Evolutionary conservation across 2,113 vertebrate genomes (phyloP).

Genomic region (Sorex fumeus): DNA sequence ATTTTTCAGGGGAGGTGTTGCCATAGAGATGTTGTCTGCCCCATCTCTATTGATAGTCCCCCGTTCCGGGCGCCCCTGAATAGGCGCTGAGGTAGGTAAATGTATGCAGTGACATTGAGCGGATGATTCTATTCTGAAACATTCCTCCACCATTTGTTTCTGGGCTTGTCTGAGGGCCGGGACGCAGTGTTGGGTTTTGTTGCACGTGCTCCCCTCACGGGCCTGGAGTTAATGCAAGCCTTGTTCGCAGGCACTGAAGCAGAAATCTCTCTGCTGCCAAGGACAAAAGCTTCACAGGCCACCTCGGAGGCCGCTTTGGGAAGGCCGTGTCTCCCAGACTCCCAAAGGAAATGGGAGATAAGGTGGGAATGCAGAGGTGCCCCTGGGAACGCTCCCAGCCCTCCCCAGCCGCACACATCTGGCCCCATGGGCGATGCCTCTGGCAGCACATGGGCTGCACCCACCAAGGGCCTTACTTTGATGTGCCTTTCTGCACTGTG

Average conservation of each 20-base stretch:
- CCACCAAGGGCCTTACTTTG: conserved; percentile 73
- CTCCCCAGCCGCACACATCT: conserved; percentile 82
- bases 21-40: conserved; percentile 93
- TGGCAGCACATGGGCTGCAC: conserved; percentile 39
- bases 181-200: conserved; percentile 96
- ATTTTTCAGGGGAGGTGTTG: conserved; percentile 89
- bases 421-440: conserved; percentile 73
- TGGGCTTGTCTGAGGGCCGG: conserved; percentile 97
- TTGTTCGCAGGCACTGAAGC: conserved; percentile 95
- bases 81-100: conserved; percentile 99
- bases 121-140: conserved; percentile 98
- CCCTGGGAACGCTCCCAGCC: conserved; percentile 85
- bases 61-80: conserved; percentile 91
- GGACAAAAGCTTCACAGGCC: conserved; percentile 94
- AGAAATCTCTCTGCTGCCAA: conserved; percentile 93
- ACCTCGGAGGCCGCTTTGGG: conserved; percentile 91
- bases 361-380: conserved; percentile 66
- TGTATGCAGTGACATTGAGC: conserved; percentile 99
- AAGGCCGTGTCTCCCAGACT: conserved; percentile 89
- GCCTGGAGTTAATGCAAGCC: conserved; percentile 97
- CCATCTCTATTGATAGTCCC: conserved; percentile 91
- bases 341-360: conserved; percentile 91
- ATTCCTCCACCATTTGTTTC: conserved; percentile 98
- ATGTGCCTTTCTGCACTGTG: conserved; percentile 86
- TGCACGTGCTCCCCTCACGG: conserved; percentile 92